phyloP scores from a whole-genome alignment of 2,888 invertebrate genomes.

The Camptogramma bilineatum region DNA sequence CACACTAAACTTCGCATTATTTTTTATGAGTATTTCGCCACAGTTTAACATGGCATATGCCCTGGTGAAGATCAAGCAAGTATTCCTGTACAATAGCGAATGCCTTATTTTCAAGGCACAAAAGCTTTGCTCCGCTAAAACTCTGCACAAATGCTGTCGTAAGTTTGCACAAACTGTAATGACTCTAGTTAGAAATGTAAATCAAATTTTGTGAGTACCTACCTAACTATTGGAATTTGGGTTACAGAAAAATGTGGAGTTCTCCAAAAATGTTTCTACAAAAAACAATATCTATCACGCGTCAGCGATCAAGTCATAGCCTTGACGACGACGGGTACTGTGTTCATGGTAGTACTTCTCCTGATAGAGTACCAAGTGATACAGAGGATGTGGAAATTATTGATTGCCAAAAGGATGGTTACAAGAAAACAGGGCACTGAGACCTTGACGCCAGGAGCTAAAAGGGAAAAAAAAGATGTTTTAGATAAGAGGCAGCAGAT shows the following conservation, averaged over 20 bases:
- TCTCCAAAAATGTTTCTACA: conserved; percentile 66
- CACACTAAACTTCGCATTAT: conserved; percentile 53
- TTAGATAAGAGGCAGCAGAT: conserved; percentile 52
- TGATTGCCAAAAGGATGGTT: conserved; percentile 39
- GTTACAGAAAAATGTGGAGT: conserved; percentile 72
- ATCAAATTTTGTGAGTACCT: neutral
- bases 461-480: conserved; percentile 55
- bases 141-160: conserved; percentile 74
- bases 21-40: conserved; percentile 68
- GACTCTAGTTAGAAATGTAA: neutral
- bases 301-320: conserved; percentile 60
- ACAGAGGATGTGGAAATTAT: conserved; percentile 47
- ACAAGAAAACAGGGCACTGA: conserved; percentile 28
- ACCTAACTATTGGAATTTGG: neutral
- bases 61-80: conserved; percentile 66
- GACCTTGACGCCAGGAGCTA: conserved; percentile 45
- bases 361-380: conserved; percentile 66
- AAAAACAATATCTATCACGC: conserved; percentile 60
- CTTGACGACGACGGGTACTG: conserved; percentile 52
- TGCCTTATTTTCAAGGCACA: conserved; percentile 60
- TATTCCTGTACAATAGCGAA: conserved; percentile 73
- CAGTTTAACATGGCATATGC: conserved; percentile 76
- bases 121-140: conserved; percentile 59
- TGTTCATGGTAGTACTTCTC: conserved; percentile 58
- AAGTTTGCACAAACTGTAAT: conserved; percentile 42